phyloP scores from a whole-genome alignment of 2,797 vertebrate species.

The Paramormyrops hopkinsi region DNA sequence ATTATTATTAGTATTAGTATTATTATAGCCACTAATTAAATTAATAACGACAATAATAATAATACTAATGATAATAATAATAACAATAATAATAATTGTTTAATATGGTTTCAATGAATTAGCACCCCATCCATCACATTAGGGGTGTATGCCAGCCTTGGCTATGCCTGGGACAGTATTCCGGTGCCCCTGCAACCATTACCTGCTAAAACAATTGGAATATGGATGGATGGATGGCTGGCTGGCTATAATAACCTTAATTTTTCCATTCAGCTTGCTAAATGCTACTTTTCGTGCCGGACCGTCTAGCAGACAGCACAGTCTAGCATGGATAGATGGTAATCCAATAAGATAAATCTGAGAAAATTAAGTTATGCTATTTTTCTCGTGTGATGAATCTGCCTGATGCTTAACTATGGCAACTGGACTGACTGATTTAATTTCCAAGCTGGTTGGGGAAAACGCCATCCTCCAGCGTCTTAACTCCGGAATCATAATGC shows the following conservation, averaged over 20 bases:
- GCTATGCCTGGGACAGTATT: background rate
- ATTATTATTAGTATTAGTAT: background rate
- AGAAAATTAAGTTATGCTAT: background rate
- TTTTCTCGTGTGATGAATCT: background rate
- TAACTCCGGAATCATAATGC: constrained; percentile 23
- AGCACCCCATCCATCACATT: background rate
- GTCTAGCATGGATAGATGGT: background rate
- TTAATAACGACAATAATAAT: background rate
- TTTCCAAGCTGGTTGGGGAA: constrained; percentile 26
- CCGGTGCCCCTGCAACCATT: background rate
- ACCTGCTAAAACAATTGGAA: background rate
- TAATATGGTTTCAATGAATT: background rate
- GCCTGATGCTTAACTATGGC: background rate
- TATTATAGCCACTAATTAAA: background rate
- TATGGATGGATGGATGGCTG: background rate
- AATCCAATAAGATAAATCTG: background rate
- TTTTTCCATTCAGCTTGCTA: background rate
- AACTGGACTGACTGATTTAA: constrained; percentile 20
- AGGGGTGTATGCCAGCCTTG: background rate
- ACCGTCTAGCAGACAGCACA: background rate
- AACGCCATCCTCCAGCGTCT: constrained; percentile 22
- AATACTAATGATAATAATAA: too few species aligned
- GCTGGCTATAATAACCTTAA: background rate
- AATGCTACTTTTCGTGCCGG: background rate
- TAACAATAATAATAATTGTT: background rate